Evolutionary conservation across 2,113 vertebrate genomes (phyloP), one percentile per base, ranked within the genome.

Genomic region (Myotis davidii): DNA sequence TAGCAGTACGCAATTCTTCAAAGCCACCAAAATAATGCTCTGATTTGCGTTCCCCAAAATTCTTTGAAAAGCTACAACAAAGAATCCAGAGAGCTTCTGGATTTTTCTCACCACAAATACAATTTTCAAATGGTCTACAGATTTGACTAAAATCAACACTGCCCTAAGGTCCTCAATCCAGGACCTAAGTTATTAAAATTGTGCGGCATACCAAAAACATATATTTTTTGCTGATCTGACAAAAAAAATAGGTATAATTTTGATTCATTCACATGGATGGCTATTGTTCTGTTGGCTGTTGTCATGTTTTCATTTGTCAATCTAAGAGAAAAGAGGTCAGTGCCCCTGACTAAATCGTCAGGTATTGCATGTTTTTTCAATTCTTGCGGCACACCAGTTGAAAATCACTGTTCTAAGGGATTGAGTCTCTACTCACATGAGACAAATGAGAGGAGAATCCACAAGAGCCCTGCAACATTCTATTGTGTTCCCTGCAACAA

Each of bases 1-100:
- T 59, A 95, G 64, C 25, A 92, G 32, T 52, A 87, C 14, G 8
- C n/a, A 93, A 65, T 74, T 67, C 39, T 92, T 88, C 42, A 72
- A 90, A 88, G 52, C 3, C 59, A 89, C 76, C 50, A 82, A 90
- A 96, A 95, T 93, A 85, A 86, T 73, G 25, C 39, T 76, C 67
- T 73, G 45, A 77, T 72, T 69, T 88, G 23, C 77, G 90, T 83
- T 89, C 20, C 32, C n/a, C 34, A 11, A 95, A 94, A 79, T 83
- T 76, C 17, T 87, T 84, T 90, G 37, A 59, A 72, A 76, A 94
- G 21, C 65, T 56, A 94, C 32, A 81, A 89, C 14, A 27, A 81
- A 67, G 78, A 83, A 88, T 64, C n/a, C 34, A 45, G 6, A 90
- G 3, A 73, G n/a, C 32, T 56, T 94, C n/a, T 12, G 56, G 77